A percentile compares a stretch with the other conserved stretches of the same genome.
Evolutionary conservation across 2,888 invertebrate species (phyloP).

Genomic region (Ommatoiulus sabulosus): DNA sequence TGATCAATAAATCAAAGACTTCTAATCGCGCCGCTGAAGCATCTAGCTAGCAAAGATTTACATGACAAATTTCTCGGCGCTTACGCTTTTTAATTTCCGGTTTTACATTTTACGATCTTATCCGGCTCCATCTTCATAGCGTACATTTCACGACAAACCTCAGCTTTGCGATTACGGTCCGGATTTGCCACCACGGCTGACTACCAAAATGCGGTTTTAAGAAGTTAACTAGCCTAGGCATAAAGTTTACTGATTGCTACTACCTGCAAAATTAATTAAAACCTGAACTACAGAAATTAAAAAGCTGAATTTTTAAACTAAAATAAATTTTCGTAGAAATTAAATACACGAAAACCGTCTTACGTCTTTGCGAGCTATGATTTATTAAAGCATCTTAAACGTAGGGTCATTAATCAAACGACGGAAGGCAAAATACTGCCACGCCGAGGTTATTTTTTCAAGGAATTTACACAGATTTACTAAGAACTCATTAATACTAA

Average conservation of each 20-base stretch:
- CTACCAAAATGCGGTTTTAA: background rate
- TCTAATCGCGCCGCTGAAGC: background rate
- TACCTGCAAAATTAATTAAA: background rate
- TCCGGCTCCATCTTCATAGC: background rate
- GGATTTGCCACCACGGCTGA: background rate
- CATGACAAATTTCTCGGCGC: background rate
- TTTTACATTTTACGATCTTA: slow-evolving; percentile 3
- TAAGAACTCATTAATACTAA: background rate
- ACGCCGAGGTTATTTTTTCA: background rate
- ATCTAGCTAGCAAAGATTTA: background rate
- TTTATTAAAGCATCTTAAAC: background rate
- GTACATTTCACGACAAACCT: background rate
- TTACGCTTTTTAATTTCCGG: background rate
- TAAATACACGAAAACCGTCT: background rate
- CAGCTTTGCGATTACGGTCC: slow-evolving; percentile 22
- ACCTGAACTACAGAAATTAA: background rate
- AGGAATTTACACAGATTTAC: background rate
- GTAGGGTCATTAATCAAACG: background rate
- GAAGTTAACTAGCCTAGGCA: background rate
- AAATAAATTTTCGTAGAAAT: background rate
- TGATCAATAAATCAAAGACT: slow-evolving; percentile 22
- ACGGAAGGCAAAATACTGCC: background rate
- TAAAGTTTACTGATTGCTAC: background rate
- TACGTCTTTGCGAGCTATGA: background rate
- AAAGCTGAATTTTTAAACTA: background rate